Conservation (phyloP, 2,888 invertebrate species). For the Aethes cnicana region DNA sequence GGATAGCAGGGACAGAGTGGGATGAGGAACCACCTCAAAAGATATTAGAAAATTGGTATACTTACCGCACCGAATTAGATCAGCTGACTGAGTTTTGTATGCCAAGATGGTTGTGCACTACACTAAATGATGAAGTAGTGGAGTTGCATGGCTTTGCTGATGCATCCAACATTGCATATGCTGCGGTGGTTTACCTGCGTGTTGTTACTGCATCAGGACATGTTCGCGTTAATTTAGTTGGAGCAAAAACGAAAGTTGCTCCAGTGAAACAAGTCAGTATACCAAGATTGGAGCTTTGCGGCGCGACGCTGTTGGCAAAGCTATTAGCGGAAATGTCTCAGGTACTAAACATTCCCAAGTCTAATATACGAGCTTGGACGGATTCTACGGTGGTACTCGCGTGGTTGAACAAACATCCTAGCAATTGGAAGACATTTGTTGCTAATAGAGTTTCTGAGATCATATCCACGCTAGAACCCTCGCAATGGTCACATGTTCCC, state of each 20-base stretch:
- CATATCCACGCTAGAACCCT: no score
- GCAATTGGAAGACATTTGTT: not conserved
- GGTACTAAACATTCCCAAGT: not conserved
- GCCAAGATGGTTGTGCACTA: slow-evolving; percentile 4
- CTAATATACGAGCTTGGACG: not conserved
- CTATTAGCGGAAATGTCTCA: not conserved
- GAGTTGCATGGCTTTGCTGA: slow-evolving; percentile 14
- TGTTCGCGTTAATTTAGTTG: no score
- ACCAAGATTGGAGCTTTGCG: slow-evolving; percentile 2
- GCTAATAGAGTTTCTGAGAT: not conserved
- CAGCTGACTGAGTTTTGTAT: not conserved
- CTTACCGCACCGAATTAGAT: slow-evolving; percentile 23
- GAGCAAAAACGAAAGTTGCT: not conserved
- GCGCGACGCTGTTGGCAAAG: not conserved
- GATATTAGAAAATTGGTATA: slow-evolving; percentile 23
- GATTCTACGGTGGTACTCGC: not conserved
- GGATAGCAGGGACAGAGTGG: slow-evolving; percentile 28
- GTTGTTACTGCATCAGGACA: not conserved
- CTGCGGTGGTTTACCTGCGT: slow-evolving; percentile 6
- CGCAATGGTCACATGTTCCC: not conserved
- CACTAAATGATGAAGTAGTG: not conserved
- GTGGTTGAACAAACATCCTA: not conserved
- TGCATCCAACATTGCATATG: slow-evolving; percentile 6
- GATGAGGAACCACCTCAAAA: slow-evolving; percentile 24
- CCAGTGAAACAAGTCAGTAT: no score